phyloP scores from a whole-genome alignment of 2,797 vertebrate genomes.

The Novumbra hubbsi region DNA sequence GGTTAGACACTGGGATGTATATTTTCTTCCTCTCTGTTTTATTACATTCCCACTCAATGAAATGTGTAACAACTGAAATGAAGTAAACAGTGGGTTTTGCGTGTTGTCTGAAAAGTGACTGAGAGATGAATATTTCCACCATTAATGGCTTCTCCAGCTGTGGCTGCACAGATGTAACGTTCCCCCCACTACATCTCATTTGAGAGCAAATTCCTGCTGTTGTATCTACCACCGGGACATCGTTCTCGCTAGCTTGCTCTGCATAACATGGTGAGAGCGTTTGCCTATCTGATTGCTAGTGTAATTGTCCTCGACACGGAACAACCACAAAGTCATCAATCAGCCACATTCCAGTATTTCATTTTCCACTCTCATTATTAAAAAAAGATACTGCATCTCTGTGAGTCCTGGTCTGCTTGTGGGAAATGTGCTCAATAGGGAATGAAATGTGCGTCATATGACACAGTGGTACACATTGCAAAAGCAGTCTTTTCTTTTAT shows the following conservation, averaged over 20 bases:
- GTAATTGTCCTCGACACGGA: slow-evolving; percentile 63
- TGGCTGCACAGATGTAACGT: slow-evolving; percentile 29
- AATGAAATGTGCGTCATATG: slow-evolving; percentile 40
- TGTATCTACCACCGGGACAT: slow-evolving; percentile 40
- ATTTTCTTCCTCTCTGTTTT: slow-evolving; percentile 16
- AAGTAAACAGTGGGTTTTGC: slow-evolving; percentile 20
- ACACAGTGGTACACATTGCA: slow-evolving; percentile 32
- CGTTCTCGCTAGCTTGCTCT: slow-evolving; percentile 30
- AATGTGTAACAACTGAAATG: slow-evolving; percentile 21
- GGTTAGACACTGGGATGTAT: slow-evolving; percentile 18
- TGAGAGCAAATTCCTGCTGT: slow-evolving; percentile 55
- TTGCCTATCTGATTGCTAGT: slow-evolving; percentile 60
- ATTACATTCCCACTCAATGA: slow-evolving; percentile 19
- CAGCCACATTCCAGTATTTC: slow-evolving; percentile 59
- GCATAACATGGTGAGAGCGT: slow-evolving; percentile 25
- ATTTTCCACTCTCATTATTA: slow-evolving; percentile 50
- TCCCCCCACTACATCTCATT: slow-evolving; percentile 41
- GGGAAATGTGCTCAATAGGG: slow-evolving; percentile 50
- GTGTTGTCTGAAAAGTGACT: slow-evolving; percentile 26
- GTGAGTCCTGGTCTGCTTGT: slow-evolving; percentile 42
- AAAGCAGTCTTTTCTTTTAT: slow-evolving; percentile 26
- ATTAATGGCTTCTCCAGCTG: slow-evolving; percentile 39
- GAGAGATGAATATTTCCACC: slow-evolving; percentile 32
- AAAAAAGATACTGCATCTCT: slow-evolving; percentile 43
- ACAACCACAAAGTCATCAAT: slow-evolving; percentile 64